These are phyloP conservation scores for Cosmia pyralina DNA, from an alignment of 2,888 invertebrate genomes.

Conservation along the genomic window DNA sequence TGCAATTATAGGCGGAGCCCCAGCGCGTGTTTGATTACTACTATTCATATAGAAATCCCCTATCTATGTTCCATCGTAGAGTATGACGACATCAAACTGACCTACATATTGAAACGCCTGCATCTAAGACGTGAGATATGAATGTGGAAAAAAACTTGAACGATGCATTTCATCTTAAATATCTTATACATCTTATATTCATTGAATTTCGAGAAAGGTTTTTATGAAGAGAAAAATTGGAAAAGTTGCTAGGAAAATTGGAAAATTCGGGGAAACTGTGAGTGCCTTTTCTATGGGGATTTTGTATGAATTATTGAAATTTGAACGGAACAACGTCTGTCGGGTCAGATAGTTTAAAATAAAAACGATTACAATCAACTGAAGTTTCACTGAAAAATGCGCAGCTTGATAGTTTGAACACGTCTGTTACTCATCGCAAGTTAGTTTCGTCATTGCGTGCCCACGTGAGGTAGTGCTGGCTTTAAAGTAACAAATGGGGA, in stretches of 20 bases:
- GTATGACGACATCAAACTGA: conserved; percentile 39
- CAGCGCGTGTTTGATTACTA: conserved; percentile 56
- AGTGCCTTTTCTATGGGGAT: too few species aligned
- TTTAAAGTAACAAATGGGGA: conserved; percentile 54
- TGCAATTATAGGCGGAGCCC: conserved; percentile 56
- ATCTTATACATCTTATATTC: too few species aligned
- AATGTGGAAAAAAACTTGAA: conserved; percentile 22
- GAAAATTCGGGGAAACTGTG: too few species aligned
- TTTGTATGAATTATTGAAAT: too few species aligned
- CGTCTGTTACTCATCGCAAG: conserved; percentile 17
- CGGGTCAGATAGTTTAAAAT: conserved; percentile 10
- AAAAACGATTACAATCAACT: conserved; percentile 27
- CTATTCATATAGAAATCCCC: conserved; percentile 60
- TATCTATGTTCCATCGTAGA: conserved; percentile 44
- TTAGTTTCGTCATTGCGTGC: conserved; percentile 15
- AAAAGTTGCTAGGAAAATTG: too few species aligned
- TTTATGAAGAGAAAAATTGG: too few species aligned
- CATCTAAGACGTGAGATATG: conserved; percentile 29
- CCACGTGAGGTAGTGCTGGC: conserved; percentile 9
- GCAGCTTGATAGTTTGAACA: conserved; percentile 2
- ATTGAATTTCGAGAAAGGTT: too few species aligned
- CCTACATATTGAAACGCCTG: conserved; percentile 44
- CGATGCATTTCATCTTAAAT: conserved; percentile 10
- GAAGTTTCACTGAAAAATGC: conserved; percentile 7
- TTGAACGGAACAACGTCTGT: too few species aligned